phyloP scores from a whole-genome alignment of 2,797 vertebrate genomes.

The Microctenopoma lineatum region DNA sequence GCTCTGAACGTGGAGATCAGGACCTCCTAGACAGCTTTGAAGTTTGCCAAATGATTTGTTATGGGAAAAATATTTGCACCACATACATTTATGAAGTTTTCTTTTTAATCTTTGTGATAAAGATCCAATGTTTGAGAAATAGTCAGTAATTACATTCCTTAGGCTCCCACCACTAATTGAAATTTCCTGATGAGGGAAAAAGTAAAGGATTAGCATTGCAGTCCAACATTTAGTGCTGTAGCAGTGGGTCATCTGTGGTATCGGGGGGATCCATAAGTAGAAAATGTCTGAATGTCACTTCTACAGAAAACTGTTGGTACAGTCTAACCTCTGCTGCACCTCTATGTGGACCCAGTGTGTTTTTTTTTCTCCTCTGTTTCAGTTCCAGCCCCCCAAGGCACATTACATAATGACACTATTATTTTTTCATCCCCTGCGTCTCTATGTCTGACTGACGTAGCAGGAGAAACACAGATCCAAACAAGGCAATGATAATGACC shows the following conservation, averaged over 20 bases:
- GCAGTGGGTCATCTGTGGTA: conserved; percentile 19
- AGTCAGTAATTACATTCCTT: conserved; percentile 32
- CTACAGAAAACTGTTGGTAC: conserved; percentile 44
- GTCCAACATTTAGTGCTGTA: conserved; percentile 13
- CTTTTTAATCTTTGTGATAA: conserved; percentile 47
- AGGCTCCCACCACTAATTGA: conserved; percentile 16
- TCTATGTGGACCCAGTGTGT: conserved; percentile 41
- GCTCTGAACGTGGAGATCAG: conserved; percentile 6
- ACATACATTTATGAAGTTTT: conserved; percentile 12
- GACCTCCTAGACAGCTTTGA: conserved; percentile 23
- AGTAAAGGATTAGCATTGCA: conserved; percentile 5
- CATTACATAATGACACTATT: conserved; percentile 68
- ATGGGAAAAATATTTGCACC: conserved; percentile 14
- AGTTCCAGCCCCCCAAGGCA: conserved; percentile 48
- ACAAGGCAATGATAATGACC: conserved; percentile 75
- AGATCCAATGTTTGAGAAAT: conserved; percentile 31
- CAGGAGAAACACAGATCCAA: conserved; percentile 60
- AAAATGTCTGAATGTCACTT: conserved; percentile 17
- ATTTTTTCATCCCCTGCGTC: conserved; percentile 63
- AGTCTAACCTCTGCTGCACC: conserved; percentile 59
- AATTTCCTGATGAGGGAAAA: conserved; percentile 14
- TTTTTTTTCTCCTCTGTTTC: conserved; percentile 42
- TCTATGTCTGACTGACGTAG: conserved; percentile 58
- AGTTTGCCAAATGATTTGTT: conserved; percentile 31
- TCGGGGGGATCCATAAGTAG: not conserved